Conservation (phyloP, 2,888 invertebrate species). For the Habrosyne pyritoides region DNA sequence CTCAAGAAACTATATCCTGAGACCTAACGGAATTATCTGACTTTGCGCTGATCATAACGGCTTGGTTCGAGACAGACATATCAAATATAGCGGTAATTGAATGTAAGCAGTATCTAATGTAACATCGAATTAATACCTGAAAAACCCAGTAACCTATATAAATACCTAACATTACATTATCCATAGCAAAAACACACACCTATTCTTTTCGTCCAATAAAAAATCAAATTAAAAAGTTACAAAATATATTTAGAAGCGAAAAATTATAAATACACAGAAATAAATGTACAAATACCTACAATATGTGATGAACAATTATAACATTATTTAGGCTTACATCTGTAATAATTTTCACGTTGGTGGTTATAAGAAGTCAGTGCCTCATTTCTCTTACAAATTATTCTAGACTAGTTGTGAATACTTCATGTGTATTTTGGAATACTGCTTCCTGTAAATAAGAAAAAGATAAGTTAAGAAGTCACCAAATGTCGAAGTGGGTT, state of each 20-base stretch:
- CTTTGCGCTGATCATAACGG: no score
- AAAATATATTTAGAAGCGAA: conserved; percentile 15
- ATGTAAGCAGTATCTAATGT: neutral
- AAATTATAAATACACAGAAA: conserved; percentile 36
- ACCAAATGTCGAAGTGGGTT: neutral
- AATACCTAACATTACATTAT: neutral
- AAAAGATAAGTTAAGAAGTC: conserved; percentile 32
- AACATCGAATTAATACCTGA: neutral
- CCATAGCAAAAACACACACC: neutral
- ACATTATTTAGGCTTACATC: conserved; percentile 71
- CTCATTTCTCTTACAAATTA: conserved; percentile 77
- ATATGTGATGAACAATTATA: conserved; percentile 47
- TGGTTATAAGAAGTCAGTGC: conserved; percentile 69
- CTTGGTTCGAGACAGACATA: neutral
- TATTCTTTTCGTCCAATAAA: conserved; percentile 11
- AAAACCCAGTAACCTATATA: neutral
- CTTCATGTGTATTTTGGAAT: conserved; percentile 83
- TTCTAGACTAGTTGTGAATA: conserved; percentile 72
- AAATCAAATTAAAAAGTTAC: conserved; percentile 16
- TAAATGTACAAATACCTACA: conserved; percentile 31
- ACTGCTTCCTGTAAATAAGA: conserved; percentile 80
- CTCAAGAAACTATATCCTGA: no score
- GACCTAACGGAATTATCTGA: no score
- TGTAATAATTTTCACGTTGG: conserved; percentile 62
- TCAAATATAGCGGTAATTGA: neutral